Percentiles rank a stretch among this genome's conserved stretches.
Conservation (phyloP, 2,888 invertebrate species). For the Hedychridium roseum region DNA sequence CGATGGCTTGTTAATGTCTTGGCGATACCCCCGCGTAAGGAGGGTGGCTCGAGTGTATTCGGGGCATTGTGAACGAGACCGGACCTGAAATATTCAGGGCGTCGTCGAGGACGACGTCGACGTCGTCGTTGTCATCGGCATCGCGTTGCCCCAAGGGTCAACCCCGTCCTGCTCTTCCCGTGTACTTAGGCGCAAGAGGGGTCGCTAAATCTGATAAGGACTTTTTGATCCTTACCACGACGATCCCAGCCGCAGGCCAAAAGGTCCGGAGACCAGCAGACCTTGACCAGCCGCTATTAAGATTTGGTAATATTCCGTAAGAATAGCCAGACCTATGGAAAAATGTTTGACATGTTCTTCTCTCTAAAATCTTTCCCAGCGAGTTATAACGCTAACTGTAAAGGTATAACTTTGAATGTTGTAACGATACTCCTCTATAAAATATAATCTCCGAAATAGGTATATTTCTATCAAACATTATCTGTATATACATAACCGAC, state of each 20-base stretch:
- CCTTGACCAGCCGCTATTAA: too few relatives aligned
- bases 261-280: too few relatives aligned
- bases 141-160: constrained; percentile 18
- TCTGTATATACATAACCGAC: too few relatives aligned
- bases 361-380: too few relatives aligned
- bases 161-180: constrained; percentile 20
- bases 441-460: too few relatives aligned
- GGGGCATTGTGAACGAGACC: constrained; percentile 44
- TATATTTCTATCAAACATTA: too few relatives aligned
- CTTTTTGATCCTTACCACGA: constrained; percentile 56
- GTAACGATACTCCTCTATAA: too few relatives aligned
- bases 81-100: constrained; percentile 62
- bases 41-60: constrained; percentile 50
- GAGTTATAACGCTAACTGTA: too few relatives aligned
- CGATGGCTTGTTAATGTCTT: constrained; percentile 61
- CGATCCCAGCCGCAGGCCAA: constrained; percentile 35
- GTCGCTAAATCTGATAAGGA: constrained; percentile 62
- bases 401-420: too few relatives aligned
- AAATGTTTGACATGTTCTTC: too few relatives aligned
- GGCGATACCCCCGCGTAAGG: constrained; percentile 38
- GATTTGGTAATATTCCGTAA: too few relatives aligned
- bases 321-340: too few relatives aligned
- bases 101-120: constrained; percentile 30
- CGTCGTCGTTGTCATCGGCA: constrained; percentile 8
- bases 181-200: constrained; percentile 42